A percentile compares a stretch with the other conserved stretches of the same genome.
These are phyloP conservation scores for Corythornis madagascariensis DNA, from an alignment of 2,113 vertebrate species.

Conservation along the genomic window DNA sequence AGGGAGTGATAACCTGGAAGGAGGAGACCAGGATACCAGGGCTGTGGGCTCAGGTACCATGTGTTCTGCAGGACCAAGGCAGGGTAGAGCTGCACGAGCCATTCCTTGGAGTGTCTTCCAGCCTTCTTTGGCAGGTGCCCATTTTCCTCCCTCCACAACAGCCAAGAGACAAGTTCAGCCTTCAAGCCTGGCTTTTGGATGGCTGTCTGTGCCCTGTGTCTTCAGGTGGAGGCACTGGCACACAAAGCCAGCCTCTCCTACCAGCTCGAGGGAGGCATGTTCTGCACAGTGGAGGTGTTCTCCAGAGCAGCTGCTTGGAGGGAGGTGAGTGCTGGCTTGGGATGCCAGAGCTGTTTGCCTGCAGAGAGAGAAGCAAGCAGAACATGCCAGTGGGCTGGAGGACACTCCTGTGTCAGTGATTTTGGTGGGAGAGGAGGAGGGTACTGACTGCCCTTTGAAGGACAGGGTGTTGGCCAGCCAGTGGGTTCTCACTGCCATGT, in stretches of 20 bases:
- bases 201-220: not conserved
- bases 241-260: not conserved
- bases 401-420: not conserved
- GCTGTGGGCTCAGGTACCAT: fast-evolving
- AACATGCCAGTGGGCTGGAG: not conserved
- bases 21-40: not conserved
- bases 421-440: not conserved
- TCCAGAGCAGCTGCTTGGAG: not conserved
- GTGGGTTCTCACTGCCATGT: not conserved
- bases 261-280: not conserved
- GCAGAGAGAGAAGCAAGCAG: not conserved
- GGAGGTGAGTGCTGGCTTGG: not conserved
- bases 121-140: not conserved
- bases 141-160: not conserved
- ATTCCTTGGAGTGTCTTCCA: not conserved
- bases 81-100: not conserved
- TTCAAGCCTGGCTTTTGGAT: not conserved
- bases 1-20: not conserved
- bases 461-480: not conserved
- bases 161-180: not conserved
- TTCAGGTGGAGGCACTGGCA: fast-evolving
- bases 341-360: not conserved
- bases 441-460: not conserved
- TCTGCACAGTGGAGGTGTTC: not conserved
- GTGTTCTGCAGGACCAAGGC: not conserved